These are phyloP conservation scores for Genyomyrus donnyi DNA, from an alignment of 2,113 vertebrate genomes.

Conservation along the genomic window DNA sequence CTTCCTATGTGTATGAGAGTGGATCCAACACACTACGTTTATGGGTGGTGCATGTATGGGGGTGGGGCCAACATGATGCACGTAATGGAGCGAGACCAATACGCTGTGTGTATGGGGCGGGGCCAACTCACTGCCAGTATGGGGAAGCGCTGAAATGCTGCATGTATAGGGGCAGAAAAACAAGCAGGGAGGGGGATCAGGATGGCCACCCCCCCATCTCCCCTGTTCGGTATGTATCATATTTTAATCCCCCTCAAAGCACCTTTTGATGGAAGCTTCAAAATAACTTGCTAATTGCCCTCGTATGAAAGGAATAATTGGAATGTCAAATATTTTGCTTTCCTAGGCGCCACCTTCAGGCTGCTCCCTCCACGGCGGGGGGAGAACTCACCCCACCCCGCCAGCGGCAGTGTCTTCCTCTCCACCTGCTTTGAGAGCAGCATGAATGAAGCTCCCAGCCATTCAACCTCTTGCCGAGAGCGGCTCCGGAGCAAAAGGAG, in stretches of 20 bases:
- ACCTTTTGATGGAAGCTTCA: conserved; percentile 13
- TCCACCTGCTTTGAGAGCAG: not conserved
- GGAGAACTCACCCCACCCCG: not conserved
- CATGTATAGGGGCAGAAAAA: not conserved
- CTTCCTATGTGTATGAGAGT: not conserved
- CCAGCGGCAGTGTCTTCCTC: not conserved
- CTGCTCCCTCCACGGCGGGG: not conserved
- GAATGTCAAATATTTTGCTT: conserved; percentile 22
- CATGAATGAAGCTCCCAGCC: conserved; percentile 11
- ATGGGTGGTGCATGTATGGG: not conserved
- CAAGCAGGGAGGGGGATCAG: not conserved
- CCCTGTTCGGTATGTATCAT: conserved; percentile 7
- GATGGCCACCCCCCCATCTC: not conserved
- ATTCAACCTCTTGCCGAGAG: not conserved
- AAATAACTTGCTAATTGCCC: not conserved
- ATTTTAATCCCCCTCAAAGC: conserved; percentile 17
- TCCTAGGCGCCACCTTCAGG: not conserved
- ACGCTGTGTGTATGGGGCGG: no score
- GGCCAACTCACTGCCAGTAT: not conserved
- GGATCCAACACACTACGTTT: not conserved
- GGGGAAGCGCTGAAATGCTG: not conserved
- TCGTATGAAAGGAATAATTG: conserved; percentile 14
- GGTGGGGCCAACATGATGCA: not conserved
- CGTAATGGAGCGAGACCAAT: no score
- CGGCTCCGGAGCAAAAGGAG: not conserved